Evolutionary conservation across 2,113 vertebrate species (phyloP).

Genomic region (Paramisgurnus dabryanus): DNA sequence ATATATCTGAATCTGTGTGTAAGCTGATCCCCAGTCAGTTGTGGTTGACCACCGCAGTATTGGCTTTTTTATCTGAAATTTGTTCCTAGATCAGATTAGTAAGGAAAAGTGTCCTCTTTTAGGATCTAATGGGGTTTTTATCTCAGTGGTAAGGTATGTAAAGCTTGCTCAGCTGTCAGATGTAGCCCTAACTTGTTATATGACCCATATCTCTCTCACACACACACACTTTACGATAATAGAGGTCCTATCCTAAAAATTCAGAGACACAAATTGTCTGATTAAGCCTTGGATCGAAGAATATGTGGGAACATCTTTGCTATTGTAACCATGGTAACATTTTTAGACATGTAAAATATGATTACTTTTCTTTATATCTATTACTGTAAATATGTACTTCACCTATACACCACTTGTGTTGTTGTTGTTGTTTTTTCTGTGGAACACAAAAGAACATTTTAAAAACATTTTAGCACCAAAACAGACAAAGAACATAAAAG

Average conservation of each 20-base stretch:
- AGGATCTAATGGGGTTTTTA: conserved; percentile 16
- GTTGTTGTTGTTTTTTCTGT: too few relatives aligned
- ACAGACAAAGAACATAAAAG: too few relatives aligned
- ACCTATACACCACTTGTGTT: too few relatives aligned
- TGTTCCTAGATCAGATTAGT: conserved; percentile 45
- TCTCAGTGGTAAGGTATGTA: conserved; percentile 24
- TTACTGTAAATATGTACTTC: too few relatives aligned
- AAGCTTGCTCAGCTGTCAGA: conserved; percentile 25
- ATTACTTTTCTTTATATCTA: neutral
- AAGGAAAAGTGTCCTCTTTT: conserved; percentile 23
- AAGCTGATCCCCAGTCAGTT: conserved; percentile 31
- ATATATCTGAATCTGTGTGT: conserved; percentile 3
- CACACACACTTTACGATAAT: conserved; percentile 20
- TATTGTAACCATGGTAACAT: conserved; percentile 9
- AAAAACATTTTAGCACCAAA: too few relatives aligned
- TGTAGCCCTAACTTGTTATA: conserved; percentile 29
- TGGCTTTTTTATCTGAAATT: conserved; percentile 38
- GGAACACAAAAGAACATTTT: too few relatives aligned
- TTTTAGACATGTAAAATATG: too few relatives aligned
- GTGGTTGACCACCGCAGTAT: conserved; percentile 37
- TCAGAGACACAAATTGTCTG: neutral
- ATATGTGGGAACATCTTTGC: neutral
- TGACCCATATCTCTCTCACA: neutral
- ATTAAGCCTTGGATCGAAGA: conserved; percentile 1
- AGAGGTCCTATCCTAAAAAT: neutral